These are phyloP conservation scores for Endomychus coccineus DNA, from an alignment of 2,888 invertebrate genomes.

Conservation along the genomic window DNA sequence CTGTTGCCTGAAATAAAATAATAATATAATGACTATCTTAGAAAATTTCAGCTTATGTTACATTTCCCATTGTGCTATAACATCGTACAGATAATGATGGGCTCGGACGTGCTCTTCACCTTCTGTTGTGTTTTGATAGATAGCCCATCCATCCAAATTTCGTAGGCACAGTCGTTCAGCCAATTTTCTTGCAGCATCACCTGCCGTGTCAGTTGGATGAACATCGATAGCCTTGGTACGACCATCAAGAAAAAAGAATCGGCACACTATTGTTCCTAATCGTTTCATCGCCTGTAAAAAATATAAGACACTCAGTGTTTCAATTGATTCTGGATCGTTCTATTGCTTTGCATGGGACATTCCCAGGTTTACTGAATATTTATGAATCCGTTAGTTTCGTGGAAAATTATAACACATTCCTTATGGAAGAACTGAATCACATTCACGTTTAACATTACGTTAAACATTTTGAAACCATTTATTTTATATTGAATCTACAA, in stretches of 20 bases:
- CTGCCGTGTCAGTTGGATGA: conserved; percentile 89
- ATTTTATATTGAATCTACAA: too few species aligned
- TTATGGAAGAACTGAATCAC: too few species aligned
- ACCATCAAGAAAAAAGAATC: conserved; percentile 92
- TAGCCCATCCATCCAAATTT: conserved; percentile 88
- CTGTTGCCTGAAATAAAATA: conserved; percentile 35
- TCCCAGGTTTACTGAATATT: too few species aligned
- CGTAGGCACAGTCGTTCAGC: conserved; percentile 81
- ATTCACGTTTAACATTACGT: too few species aligned
- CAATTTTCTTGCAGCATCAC: conserved; percentile 80
- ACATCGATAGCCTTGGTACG: conserved; percentile 93
- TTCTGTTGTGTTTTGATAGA: conserved; percentile 81
- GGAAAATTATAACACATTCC: too few species aligned
- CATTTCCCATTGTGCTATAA: conserved; percentile 93
- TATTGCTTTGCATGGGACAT: too few species aligned
- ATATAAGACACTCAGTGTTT: not conserved
- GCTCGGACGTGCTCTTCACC: conserved; percentile 86
- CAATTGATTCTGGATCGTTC: too few species aligned
- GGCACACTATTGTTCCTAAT: conserved; percentile 84
- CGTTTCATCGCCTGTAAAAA: conserved; percentile 74
- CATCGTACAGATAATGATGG: conserved; percentile 87
- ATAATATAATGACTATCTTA: not conserved
- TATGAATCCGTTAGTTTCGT: too few species aligned
- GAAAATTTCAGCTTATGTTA: conserved; percentile 36
- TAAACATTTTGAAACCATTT: too few species aligned